phyloP scores from a whole-genome alignment of 2,888 invertebrate genomes.

The Quadriops clusia region DNA sequence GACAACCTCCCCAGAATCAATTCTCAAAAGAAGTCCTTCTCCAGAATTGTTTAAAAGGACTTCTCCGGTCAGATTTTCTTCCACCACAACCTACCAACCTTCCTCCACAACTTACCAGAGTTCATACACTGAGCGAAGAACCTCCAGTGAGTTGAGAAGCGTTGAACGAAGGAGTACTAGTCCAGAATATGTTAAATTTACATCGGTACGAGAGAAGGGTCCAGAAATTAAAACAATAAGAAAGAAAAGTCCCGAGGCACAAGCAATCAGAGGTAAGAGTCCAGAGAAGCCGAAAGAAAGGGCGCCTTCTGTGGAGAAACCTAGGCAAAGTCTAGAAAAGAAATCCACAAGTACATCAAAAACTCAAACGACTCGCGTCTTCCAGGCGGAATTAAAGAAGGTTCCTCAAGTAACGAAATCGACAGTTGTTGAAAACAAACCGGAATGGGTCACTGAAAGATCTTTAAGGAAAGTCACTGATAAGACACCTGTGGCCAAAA shows the following conservation, averaged over 20 bases:
- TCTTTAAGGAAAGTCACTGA: conserved; percentile 44
- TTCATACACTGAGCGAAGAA: too few species aligned
- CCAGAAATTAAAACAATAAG: conserved; percentile 13
- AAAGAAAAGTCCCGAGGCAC: conserved; percentile 18
- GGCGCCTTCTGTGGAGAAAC: conserved; percentile 28
- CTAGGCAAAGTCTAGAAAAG: conserved; percentile 36
- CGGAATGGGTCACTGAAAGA: conserved; percentile 50
- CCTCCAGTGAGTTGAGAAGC: too few species aligned
- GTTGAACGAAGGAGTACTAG: conserved; percentile 7
- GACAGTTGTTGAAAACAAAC: conserved; percentile 41
- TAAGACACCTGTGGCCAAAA: conserved; percentile 17
- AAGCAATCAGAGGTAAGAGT: conserved; percentile 18
- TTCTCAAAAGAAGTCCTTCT: not conserved
- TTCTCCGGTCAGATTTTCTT: too few species aligned
- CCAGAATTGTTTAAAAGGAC: conserved; percentile 2
- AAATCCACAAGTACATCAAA: conserved; percentile 36
- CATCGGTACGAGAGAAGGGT: conserved; percentile 11
- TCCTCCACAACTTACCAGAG: too few species aligned
- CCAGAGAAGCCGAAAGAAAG: conserved; percentile 27
- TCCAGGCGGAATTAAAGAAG: conserved; percentile 25
- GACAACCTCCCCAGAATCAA: conserved; percentile 5
- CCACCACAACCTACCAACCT: too few species aligned
- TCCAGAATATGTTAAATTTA: conserved; percentile 1
- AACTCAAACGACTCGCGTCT: conserved; percentile 13
- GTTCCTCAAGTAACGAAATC: conserved; percentile 33